Evolutionary conservation across 1,140 invertebrate species (phyloP).

Genomic region (Euglossa dilemma): DNA sequence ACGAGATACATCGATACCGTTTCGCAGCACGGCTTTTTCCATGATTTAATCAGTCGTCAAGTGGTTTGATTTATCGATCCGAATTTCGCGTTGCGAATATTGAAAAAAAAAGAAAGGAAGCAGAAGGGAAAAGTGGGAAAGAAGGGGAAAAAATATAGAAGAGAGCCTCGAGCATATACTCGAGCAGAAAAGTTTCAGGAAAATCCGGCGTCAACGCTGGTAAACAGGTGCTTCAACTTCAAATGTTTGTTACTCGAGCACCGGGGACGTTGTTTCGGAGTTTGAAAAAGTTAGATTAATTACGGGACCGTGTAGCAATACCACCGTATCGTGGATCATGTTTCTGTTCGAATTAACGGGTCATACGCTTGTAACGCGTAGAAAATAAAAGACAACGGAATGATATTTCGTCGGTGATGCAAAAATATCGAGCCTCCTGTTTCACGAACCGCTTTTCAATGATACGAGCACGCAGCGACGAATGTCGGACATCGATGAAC

Average conservation of each 20-base stretch:
- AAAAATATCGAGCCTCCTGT: background rate
- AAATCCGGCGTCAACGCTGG: constrained; percentile 11
- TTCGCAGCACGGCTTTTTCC: too few relatives aligned
- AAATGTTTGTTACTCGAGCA: constrained; percentile 35
- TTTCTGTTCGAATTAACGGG: constrained; percentile 19
- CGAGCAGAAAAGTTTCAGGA: constrained; percentile 6
- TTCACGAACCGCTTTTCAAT: too few relatives aligned
- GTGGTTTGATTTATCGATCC: constrained; percentile 8
- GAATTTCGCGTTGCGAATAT: background rate
- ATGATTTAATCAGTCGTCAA: constrained; percentile 7
- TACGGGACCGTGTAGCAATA: constrained; percentile 13
- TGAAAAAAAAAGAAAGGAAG: background rate
- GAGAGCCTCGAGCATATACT: background rate
- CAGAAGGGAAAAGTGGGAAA: background rate
- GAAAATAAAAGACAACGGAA: background rate
- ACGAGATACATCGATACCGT: background rate
- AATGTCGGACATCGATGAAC: too few relatives aligned
- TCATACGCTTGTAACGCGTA: background rate
- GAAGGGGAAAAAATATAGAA: background rate
- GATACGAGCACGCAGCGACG: too few relatives aligned
- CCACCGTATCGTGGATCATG: constrained; percentile 6
- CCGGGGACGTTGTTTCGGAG: constrained; percentile 14
- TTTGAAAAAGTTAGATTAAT: constrained; percentile 41
- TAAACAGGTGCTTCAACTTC: constrained; percentile 28
- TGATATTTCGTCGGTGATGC: background rate